Conservation (phyloP, 37 sponge, comb jelly and placozoan genomes). For the Mnemiopsis leidyi region DNA sequence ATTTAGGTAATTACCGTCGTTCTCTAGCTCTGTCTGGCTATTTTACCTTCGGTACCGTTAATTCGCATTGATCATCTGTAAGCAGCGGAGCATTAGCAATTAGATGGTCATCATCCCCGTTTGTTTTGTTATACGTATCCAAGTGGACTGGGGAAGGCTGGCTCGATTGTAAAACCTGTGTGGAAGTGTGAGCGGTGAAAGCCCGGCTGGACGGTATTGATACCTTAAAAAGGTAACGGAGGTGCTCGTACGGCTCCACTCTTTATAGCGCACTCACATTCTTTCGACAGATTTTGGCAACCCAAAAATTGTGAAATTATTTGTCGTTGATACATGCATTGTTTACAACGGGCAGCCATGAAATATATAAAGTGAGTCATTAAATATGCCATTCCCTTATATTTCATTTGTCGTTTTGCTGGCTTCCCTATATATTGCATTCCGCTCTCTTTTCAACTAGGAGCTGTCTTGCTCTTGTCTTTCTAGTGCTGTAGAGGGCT, state of each 20-base stretch:
- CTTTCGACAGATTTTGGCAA: not conserved
- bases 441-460: not conserved
- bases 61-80: not conserved
- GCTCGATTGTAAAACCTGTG: not conserved
- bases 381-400: not conserved
- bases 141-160: not conserved
- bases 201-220: not conserved
- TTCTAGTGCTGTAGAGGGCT: not conserved
- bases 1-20: not conserved
- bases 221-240: not conserved
- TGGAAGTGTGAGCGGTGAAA: not conserved
- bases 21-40: not conserved
- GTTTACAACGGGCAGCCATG: not conserved
- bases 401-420: not conserved
- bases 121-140: not conserved
- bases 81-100: not conserved
- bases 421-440: not conserved
- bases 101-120: not conserved
- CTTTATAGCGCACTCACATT: not conserved
- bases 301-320: not conserved
- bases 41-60: not conserved
- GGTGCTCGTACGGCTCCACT: not conserved
- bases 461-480: not conserved
- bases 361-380: not conserved
- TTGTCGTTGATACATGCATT: not conserved